Evolutionary conservation across 2,797 vertebrate genomes (phyloP).

Genomic region (Peromyscus eremicus): DNA sequence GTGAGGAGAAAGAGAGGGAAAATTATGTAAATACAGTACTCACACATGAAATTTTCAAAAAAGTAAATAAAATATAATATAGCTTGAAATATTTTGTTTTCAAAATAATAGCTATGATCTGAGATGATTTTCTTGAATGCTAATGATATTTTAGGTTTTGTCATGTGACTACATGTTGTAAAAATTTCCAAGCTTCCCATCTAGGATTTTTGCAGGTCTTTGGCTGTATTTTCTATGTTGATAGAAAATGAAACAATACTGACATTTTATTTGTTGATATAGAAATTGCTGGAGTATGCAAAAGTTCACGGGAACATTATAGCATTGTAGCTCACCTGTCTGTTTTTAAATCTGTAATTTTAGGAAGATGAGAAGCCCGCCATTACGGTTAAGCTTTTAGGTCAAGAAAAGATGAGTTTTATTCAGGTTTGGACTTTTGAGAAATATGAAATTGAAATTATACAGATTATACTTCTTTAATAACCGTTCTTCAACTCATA

Average conservation of each 20-base stretch:
- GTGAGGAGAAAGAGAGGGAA: background rate
- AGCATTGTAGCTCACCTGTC: background rate
- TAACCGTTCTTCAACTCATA: background rate
- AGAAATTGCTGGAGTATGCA: background rate
- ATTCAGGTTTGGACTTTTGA: background rate
- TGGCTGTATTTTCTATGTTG: background rate
- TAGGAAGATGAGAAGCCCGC: background rate
- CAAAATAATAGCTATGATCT: background rate
- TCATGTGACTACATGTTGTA: background rate
- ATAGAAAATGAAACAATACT: background rate
- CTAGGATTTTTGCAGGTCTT: background rate
- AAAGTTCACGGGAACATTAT: background rate
- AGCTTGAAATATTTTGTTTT: background rate
- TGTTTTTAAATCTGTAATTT: background rate
- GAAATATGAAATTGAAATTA: conserved; percentile 29
- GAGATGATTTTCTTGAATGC: background rate
- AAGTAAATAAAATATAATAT: background rate
- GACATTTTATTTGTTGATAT: background rate
- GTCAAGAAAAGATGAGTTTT: background rate
- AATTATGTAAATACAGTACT: background rate
- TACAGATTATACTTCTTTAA: background rate
- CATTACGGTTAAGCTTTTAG: conserved; percentile 9
- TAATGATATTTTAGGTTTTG: background rate
- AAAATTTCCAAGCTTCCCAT: background rate
- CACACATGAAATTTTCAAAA: background rate